These are phyloP conservation scores for Caenorhabditis doughertyi DNA, from an alignment of 2,888 invertebrate genomes.

Conservation along the genomic window DNA sequence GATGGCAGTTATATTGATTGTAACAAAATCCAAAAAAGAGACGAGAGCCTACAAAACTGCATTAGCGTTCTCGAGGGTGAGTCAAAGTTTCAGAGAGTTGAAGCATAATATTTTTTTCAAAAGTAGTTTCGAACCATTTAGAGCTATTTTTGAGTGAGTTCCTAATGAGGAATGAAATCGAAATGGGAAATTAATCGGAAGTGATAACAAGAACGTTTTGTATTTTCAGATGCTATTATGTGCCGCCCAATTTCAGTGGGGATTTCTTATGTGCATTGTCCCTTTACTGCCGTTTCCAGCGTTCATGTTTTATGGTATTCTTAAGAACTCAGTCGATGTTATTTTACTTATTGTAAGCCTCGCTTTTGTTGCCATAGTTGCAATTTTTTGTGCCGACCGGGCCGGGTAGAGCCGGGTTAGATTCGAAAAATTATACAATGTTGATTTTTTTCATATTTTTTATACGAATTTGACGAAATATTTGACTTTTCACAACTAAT, in stretches of 20 bases:
- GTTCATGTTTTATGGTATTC: slow-evolving; percentile 30
- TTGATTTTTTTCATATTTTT: too few species aligned
- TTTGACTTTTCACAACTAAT: too few species aligned
- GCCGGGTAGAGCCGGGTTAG: too few species aligned
- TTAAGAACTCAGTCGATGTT: slow-evolving; percentile 1
- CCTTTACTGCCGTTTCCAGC: slow-evolving; percentile 43
- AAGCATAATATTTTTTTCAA: background rate
- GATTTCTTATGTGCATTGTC: slow-evolving; percentile 28
- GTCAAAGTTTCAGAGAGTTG: background rate
- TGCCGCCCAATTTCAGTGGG: slow-evolving; percentile 30
- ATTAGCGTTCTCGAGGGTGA: slow-evolving; percentile 17
- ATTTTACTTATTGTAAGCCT: slow-evolving; percentile 12
- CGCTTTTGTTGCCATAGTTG: too few species aligned
- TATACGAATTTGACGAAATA: too few species aligned
- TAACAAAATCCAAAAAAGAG: slow-evolving; percentile 35
- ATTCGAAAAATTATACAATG: too few species aligned
- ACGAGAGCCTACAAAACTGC: slow-evolving; percentile 30
- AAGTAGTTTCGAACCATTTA: background rate
- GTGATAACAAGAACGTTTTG: too few species aligned
- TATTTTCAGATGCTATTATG: slow-evolving; percentile 15
- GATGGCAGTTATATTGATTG: slow-evolving; percentile 19
- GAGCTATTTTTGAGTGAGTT: too few species aligned
- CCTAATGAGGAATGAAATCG: too few species aligned
- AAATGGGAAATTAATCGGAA: too few species aligned
- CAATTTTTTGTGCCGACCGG: too few species aligned